Evolutionary conservation across 2,797 vertebrate species (phyloP).

Genomic region (Chrysocyon brachyurus): DNA sequence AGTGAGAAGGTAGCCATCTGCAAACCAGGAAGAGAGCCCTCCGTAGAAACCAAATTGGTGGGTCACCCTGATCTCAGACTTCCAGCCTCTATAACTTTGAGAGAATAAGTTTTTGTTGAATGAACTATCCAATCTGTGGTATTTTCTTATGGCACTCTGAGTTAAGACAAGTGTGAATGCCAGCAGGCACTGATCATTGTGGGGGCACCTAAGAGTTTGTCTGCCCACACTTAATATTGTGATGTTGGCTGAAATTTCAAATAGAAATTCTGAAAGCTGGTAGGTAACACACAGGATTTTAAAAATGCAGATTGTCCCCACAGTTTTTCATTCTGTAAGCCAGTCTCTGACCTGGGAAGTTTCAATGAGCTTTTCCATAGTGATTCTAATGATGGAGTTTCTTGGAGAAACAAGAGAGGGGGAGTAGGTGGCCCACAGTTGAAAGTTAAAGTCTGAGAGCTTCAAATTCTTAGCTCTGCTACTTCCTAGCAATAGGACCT

Average conservation of each 20-base stretch:
- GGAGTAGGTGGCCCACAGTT: not conserved
- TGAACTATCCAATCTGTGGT: not conserved
- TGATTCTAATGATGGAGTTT: not conserved
- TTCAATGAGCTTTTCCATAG: not conserved
- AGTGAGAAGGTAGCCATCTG: not conserved
- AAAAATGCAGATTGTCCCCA: not conserved
- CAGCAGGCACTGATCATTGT: not conserved
- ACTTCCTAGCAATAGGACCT: not conserved
- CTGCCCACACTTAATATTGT: not conserved
- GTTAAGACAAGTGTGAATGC: not conserved
- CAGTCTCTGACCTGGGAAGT: not conserved
- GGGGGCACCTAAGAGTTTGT: not conserved
- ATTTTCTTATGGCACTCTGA: not conserved
- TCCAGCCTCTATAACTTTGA: not conserved
- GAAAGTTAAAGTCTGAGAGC: not conserved
- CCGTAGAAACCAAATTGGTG: not conserved
- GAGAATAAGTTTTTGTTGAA: not conserved
- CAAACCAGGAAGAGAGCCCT: not conserved
- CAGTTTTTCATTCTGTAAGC: constrained; percentile 36
- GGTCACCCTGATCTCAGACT: not conserved
- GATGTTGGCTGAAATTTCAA: constrained; percentile 16
- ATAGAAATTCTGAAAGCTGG: constrained; percentile 43
- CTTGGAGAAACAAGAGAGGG: too few species aligned
- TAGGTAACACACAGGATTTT: constrained; percentile 31
- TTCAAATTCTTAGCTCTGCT: not conserved